Percentiles rank a stretch among this genome's conserved stretches.
Evolutionary conservation across 2,797 vertebrate species (phyloP).

Genomic region (Mycteria americana): DNA sequence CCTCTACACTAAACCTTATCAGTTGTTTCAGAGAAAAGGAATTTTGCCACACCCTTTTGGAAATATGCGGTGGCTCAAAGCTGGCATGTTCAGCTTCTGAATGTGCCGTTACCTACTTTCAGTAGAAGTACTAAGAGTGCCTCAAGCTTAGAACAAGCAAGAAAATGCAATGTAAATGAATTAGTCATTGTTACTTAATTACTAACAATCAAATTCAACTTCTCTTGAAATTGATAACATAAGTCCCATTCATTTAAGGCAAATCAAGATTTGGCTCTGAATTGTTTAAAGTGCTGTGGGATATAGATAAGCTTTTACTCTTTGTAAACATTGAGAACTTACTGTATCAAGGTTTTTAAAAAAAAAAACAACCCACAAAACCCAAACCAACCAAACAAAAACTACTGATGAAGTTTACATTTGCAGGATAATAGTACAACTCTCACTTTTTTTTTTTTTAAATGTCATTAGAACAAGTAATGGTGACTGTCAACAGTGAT

Average conservation of each 20-base stretch:
- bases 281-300: not conserved
- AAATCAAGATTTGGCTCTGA: not conserved
- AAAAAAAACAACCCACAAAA: not conserved
- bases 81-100: not conserved
- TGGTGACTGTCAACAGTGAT: slow-evolving; percentile 60
- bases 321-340: not conserved
- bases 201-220: not conserved
- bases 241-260: not conserved
- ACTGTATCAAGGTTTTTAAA: not conserved
- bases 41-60: slow-evolving; percentile 50
- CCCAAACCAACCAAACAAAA: not conserved
- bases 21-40: slow-evolving; percentile 57
- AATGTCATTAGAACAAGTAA: slow-evolving; percentile 60
- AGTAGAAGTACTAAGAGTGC: not conserved
- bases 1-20: not conserved
- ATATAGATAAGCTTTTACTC: not conserved
- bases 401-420: not conserved
- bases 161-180: slow-evolving; percentile 15
- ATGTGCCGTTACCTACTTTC: not conserved
- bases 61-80: not conserved
- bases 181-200: not conserved
- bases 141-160: slow-evolving; percentile 31
- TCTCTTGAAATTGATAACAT: not conserved
- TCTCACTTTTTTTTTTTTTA: slow-evolving; percentile 40
- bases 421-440: not conserved